Evolutionary conservation across 1,140 invertebrate species (phyloP).

Genomic region (Adelges cooleyi): DNA sequence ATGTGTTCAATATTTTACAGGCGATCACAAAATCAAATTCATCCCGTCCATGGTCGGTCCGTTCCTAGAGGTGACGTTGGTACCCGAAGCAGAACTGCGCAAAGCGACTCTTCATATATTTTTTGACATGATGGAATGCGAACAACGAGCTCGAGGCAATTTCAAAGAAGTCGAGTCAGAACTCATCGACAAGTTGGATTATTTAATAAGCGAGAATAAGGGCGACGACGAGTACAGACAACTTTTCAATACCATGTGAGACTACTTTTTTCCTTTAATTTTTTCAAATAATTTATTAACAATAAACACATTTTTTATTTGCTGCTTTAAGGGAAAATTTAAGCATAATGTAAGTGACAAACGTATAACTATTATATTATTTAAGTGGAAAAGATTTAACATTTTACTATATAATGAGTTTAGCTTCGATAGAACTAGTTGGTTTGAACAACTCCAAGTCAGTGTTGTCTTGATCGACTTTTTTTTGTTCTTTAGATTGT

Average conservation of each 20-base stretch:
- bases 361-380: conserved; percentile 29
- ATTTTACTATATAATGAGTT: no score
- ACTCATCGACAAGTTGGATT: conserved; percentile 85
- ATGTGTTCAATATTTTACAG: conserved; percentile 37
- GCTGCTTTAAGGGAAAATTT: conserved; percentile 65
- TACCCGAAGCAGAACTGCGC: conserved; percentile 74
- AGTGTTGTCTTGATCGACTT: no score
- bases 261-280: conserved; percentile 34
- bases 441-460: no score
- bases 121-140: conserved; percentile 95
- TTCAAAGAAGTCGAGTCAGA: conserved; percentile 79
- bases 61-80: conserved; percentile 84
- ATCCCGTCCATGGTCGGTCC: conserved; percentile 89
- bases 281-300: neutral
- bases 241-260: conserved; percentile 89
- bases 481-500: conserved; percentile 47
- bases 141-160: conserved; percentile 66
- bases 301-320: neutral
- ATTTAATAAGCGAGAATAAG: conserved; percentile 82
- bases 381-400: neutral
- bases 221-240: conserved; percentile 85
- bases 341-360: conserved; percentile 79
- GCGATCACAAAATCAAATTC: conserved; percentile 72
- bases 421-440: no score
- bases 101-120: conserved; percentile 88